Conservation (phyloP, 1,140 invertebrate species). For the Holotrichia oblita region DNA sequence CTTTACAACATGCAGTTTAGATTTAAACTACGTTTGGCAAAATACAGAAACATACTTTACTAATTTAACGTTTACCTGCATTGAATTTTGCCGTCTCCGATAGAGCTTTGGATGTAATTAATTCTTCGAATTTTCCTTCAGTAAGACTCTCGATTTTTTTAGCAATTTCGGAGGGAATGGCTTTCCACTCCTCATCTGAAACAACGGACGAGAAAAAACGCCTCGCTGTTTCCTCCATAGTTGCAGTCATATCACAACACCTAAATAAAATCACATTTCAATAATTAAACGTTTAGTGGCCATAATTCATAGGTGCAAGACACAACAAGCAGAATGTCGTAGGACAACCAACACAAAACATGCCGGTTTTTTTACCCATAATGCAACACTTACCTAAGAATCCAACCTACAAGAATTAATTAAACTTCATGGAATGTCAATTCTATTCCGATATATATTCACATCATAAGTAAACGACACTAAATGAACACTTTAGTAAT, state of each 20-base stretch:
- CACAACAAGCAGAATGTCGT: constrained; percentile 22
- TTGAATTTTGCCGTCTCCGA: constrained; percentile 70
- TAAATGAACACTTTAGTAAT: not conserved
- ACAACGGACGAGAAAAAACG: constrained; percentile 53
- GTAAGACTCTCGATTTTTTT: constrained; percentile 72
- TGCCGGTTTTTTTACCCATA: constrained; percentile 48
- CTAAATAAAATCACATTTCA: constrained; percentile 28
- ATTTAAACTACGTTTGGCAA: not conserved
- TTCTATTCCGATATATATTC: not conserved
- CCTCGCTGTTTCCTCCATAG: constrained; percentile 39
- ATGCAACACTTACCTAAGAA: constrained; percentile 39
- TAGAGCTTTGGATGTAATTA: constrained; percentile 74
- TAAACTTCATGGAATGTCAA: constrained; percentile 24
- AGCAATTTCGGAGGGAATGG: constrained; percentile 61
- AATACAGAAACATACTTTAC: not conserved
- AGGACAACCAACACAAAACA: constrained; percentile 47
- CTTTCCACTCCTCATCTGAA: constrained; percentile 62
- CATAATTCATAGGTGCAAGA: not conserved
- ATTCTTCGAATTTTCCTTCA: constrained; percentile 73
- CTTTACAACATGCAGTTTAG: not conserved
- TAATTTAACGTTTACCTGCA: constrained; percentile 63
- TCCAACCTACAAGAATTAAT: constrained; percentile 41
- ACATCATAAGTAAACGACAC: not conserved
- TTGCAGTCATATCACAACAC: constrained; percentile 5
- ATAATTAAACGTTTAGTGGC: constrained; percentile 19